Conservation (phyloP, 2,888 invertebrate species). For the Acanthococcus lagerstroemiae region DNA sequence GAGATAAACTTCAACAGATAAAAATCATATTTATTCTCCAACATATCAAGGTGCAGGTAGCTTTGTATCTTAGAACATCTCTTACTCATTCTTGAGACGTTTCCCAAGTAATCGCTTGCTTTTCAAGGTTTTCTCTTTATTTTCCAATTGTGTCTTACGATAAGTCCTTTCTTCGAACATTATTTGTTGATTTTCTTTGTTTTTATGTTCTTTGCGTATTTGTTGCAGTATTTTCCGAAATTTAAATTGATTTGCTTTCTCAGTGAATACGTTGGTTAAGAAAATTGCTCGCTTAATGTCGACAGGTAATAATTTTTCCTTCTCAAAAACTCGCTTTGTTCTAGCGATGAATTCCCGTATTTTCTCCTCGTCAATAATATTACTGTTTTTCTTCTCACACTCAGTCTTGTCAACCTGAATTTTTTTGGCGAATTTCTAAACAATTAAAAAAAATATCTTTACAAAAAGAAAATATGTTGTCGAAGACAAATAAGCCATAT, state of each 20-base stretch:
- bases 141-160: background rate
- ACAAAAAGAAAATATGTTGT: no score
- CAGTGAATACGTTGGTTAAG: background rate
- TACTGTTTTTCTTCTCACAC: no score
- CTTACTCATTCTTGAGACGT: no score
- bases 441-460: no score
- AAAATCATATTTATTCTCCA: no score
- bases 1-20: no score
- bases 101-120: background rate
- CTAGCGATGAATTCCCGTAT: background rate
- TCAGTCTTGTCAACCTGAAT: no score
- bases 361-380: no score
- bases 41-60: no score
- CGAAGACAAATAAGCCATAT: no score
- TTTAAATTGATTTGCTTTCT: background rate
- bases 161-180: background rate
- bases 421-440: no score
- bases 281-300: background rate
- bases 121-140: background rate
- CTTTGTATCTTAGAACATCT: no score
- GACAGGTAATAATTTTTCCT: background rate
- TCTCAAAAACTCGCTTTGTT: background rate
- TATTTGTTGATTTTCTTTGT: background rate
- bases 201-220: background rate
- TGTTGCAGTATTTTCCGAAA: background rate